A percentile compares a stretch with the other conserved stretches of the same genome.
Conservation (phyloP, 1,140 invertebrate genomes). For the Conus betulinus region DNA sequence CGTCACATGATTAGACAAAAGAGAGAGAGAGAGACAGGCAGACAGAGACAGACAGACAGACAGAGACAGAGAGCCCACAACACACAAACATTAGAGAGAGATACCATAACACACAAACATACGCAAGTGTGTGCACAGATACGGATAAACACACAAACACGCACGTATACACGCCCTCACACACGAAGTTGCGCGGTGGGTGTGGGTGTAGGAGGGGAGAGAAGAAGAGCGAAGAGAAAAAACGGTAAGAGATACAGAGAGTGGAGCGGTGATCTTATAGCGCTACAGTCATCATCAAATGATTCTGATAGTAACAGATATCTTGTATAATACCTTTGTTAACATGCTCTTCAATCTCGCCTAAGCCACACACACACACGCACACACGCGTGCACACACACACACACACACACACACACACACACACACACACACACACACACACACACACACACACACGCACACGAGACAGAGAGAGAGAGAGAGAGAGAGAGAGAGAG, state of each 20-base stretch:
- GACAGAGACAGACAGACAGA: neutral
- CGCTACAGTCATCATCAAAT: too few species aligned
- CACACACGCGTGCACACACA: conserved; percentile 24
- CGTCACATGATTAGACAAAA: neutral
- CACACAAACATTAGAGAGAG: too few species aligned
- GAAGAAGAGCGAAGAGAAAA: conserved; percentile 30
- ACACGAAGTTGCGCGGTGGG: too few species aligned
- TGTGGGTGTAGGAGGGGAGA: conserved; percentile 20
- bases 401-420: conserved; percentile 20
- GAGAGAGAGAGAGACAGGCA: neutral
- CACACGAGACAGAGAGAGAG: neutral
- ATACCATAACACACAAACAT: too few species aligned
- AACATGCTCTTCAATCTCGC: too few species aligned
- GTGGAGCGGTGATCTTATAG: too few species aligned
- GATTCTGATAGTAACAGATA: too few species aligned
- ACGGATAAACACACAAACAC: neutral
- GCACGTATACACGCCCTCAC: too few species aligned
- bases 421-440: conserved; percentile 41
- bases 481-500: neutral
- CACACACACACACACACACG: conserved; percentile 31
- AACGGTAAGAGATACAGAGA: neutral
- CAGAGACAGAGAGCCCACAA: neutral
- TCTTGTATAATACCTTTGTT: too few species aligned
- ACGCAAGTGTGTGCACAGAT: too few species aligned
- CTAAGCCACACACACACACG: neutral